phyloP scores from a whole-genome alignment of 2,888 invertebrate species.

The Phania funesta region DNA sequence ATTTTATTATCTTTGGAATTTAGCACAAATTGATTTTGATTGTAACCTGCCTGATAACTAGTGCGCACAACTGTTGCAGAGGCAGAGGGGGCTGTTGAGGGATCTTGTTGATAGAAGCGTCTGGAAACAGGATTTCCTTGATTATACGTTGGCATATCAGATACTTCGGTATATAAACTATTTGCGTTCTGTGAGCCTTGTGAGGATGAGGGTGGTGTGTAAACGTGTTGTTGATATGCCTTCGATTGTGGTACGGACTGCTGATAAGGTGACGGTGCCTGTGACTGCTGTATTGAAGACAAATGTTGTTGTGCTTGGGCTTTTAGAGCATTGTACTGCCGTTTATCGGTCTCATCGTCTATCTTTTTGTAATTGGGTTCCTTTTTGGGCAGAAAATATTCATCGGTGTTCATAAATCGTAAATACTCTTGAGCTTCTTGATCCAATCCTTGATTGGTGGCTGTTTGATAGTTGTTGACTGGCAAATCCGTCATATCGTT shows the following conservation, averaged over 20 bases:
- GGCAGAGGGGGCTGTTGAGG: conserved; percentile 63
- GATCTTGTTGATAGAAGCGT: conserved; percentile 73
- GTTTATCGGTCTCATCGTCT: conserved; percentile 72
- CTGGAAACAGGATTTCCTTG: conserved; percentile 70
- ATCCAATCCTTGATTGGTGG: conserved; percentile 65
- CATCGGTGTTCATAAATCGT: conserved; percentile 78
- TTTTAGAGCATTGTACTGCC: conserved; percentile 64
- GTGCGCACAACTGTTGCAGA: conserved; percentile 72
- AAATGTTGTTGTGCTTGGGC: conserved; percentile 67
- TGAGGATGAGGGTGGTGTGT: background rate
- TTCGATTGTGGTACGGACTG: background rate
- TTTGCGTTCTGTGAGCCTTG: conserved; percentile 32
- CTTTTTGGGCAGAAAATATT: conserved; percentile 77
- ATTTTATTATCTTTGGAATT: conserved; percentile 77
- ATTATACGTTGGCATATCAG: conserved; percentile 54
- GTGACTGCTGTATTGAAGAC: conserved; percentile 36
- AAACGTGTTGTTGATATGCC: conserved; percentile 16
- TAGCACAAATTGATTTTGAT: conserved; percentile 75
- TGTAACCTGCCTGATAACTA: conserved; percentile 75
- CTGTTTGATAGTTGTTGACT: conserved; percentile 55
- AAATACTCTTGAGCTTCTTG: conserved; percentile 77
- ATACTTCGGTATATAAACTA: background rate
- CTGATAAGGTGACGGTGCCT: conserved; percentile 34
- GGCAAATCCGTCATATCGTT: conserved; percentile 68
- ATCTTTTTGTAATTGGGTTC: conserved; percentile 77